Evolutionary conservation across 2,888 invertebrate species (phyloP).

Genomic region (Neria commutata): DNA sequence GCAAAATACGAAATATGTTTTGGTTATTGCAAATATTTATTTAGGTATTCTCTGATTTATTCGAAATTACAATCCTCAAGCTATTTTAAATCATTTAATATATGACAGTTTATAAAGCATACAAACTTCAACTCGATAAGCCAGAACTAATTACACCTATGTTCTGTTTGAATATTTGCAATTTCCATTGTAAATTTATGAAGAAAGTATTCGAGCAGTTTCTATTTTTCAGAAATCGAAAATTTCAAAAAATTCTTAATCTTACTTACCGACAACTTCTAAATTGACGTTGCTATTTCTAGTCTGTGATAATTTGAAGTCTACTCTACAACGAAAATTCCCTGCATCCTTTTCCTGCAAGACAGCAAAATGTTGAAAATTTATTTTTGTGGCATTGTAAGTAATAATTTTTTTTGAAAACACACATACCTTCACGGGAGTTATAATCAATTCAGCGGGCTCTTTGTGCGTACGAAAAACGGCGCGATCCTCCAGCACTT

Average conservation of each 20-base stretch:
- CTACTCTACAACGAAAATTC: conserved; percentile 77
- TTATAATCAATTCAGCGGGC: conserved; percentile 68
- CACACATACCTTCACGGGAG: conserved; percentile 65
- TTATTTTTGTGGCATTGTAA: no score
- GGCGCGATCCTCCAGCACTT: conserved; percentile 67
- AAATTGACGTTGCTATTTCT: conserved; percentile 78
- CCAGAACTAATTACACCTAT: no score
- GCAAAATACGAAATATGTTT: no score
- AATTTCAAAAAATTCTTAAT: background rate
- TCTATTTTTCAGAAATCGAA: background rate
- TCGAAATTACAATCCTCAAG: no score
- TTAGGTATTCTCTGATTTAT: no score
- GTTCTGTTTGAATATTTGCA: no score
- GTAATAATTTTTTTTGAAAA: background rate
- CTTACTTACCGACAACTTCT: conserved; percentile 77
- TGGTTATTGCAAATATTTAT: no score
- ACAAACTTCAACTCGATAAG: no score
- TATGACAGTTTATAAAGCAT: background rate
- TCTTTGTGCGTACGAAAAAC: conserved; percentile 67
- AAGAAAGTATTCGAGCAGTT: background rate
- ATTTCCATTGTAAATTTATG: no score
- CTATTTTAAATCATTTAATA: no score
- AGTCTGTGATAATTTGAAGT: conserved; percentile 78
- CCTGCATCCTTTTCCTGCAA: conserved; percentile 71
- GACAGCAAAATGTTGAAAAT: background rate